Evolutionary conservation across 2,888 invertebrate genomes (phyloP).

Genomic region (Lissonota sp.): DNA sequence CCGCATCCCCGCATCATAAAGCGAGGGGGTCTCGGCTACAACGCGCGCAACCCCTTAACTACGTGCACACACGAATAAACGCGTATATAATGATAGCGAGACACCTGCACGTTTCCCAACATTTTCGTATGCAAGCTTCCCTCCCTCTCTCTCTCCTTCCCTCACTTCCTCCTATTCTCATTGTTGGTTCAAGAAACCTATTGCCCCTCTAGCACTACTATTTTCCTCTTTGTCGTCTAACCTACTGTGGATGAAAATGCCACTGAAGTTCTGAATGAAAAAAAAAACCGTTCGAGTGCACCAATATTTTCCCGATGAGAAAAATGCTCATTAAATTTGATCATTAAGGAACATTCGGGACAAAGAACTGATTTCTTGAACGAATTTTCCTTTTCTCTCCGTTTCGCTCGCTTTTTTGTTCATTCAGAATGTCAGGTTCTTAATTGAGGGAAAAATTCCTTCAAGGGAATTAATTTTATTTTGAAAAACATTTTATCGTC

Average conservation of each 20-base stretch:
- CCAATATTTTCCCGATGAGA: too few species aligned
- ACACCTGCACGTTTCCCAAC: constrained; percentile 34
- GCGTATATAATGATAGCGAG: constrained; percentile 3
- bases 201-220: neutral
- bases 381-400: too few species aligned
- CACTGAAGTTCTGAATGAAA: constrained; percentile 2
- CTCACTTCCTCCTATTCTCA: constrained; percentile 4
- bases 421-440: too few species aligned
- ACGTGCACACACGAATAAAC: constrained; percentile 30
- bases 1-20: constrained; percentile 50
- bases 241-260: neutral
- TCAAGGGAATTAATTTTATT: too few species aligned
- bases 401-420: too few species aligned
- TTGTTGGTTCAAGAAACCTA: constrained; percentile 6
- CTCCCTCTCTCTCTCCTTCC: constrained; percentile 1
- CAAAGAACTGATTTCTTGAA: too few species aligned
- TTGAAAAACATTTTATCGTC: too few species aligned
- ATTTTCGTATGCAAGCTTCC: constrained; percentile 8
- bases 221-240: constrained; percentile 5
- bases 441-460: too few species aligned
- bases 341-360: too few species aligned
- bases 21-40: constrained; percentile 2
- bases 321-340: too few species aligned
- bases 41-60: constrained; percentile 48
- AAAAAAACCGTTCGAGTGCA: neutral